Evolutionary conservation across 2,797 vertebrate species (phyloP).

Genomic region (Hafferia zeledoni): DNA sequence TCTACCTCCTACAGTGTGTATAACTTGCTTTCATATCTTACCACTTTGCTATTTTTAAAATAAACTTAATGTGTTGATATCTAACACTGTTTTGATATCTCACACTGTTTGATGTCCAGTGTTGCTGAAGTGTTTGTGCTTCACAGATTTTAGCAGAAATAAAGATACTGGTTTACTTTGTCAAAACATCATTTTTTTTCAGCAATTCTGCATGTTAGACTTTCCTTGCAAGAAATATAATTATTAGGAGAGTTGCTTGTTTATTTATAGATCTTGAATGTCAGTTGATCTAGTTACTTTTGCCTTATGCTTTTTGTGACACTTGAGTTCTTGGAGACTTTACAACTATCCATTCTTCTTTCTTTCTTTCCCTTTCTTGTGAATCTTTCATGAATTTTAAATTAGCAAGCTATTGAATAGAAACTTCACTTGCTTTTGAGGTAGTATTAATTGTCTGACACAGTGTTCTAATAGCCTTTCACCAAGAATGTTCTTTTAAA

Average conservation of each 20-base stretch:
- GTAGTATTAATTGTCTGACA: conserved; percentile 74
- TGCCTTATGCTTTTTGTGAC: conserved; percentile 43
- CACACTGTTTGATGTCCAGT: neutral
- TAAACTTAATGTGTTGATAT: neutral
- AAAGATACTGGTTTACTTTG: neutral
- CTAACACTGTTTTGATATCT: neutral
- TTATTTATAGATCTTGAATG: conserved; percentile 10
- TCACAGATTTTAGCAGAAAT: neutral
- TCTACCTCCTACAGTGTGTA: conserved; percentile 96
- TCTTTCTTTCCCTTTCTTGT: conserved; percentile 35
- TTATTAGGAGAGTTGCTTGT: neutral
- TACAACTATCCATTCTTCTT: conserved; percentile 45
- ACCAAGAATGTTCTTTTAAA: conserved; percentile 55
- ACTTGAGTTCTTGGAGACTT: conserved; percentile 35
- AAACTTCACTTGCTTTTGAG: conserved; percentile 52
- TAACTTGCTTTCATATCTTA: conserved; percentile 83
- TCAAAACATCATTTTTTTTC: neutral
- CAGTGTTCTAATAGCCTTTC: conserved; percentile 68
- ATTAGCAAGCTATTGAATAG: conserved; percentile 59
- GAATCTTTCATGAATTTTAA: conserved; percentile 70
- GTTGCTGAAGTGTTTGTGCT: neutral
- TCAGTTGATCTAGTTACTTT: conserved; percentile 42
- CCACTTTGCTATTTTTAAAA: conserved; percentile 49
- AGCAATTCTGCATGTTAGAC: neutral
- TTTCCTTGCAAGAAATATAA: neutral